Base-by-base conservation (phyloP, 2,888 invertebrate species). In the Himalopsyche tibetana region DNA sequence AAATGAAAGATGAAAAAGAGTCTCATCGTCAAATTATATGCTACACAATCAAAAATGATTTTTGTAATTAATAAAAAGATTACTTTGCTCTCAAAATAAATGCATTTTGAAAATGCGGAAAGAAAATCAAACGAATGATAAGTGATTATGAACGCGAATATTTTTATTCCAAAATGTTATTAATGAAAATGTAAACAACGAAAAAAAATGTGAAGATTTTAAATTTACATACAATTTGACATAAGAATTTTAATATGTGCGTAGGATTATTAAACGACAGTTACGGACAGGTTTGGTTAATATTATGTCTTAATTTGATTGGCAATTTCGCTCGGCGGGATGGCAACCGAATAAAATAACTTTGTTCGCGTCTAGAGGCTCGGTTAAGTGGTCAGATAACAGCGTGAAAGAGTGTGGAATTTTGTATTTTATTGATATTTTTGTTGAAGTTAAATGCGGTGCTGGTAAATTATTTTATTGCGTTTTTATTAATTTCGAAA, bases 401-500 rank as follows among this genome's bases (percentile, higher is more conserved):
- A 74, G 74, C 74, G 74, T 74, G 74, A 74, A 38, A 38, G 19
- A 36, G 36, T 74, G 36, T 74, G 74, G 74, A 74, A 38, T 74
- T 74, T 74, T 74, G 74, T 74, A 74, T 74, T 74, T 74, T 74
- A 74, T 74, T 36, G 74, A 36, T 36, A 74, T 74, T 74, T 74
- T 15, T 9, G 63, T 63, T 63, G 63, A 63, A 9, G 28, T 11
- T 63, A 63, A 63, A 19, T 63, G 28, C 63, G 63, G 19, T 19
- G 28, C 19, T 3, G 8, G 63, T 63, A 28, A 28, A 63, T 19
- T 63, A 63, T 63, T 63, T 63, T 19, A 63, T 19, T 19, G 15
- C 8, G 1, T 74, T 38, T 36, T 28, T 74, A 74, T 74, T 74
- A 5, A 74, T 74, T 74, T 38, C 4, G 12, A 74, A 74, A 74